These are phyloP conservation scores for Aphrocallistes beatrix DNA, from an alignment of 37 sponge, comb jelly and placozoan species.

Conservation along the genomic window DNA sequence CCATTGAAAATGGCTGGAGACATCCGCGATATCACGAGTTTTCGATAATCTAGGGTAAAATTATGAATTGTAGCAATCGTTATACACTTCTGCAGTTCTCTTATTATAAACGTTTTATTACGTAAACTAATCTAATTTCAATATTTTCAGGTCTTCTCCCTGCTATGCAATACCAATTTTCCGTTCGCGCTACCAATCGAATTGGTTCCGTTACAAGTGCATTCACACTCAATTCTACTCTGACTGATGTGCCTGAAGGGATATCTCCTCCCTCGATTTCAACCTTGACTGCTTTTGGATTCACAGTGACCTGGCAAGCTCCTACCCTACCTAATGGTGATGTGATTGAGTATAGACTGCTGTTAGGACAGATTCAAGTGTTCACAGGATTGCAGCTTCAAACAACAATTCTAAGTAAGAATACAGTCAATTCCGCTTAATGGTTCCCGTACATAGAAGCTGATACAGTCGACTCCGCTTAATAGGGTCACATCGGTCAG, in stretches of 20 bases:
- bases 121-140: too few relatives aligned
- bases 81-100: too few relatives aligned
- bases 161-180: neutral
- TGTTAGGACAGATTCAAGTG: neutral
- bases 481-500: too few relatives aligned
- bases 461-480: too few relatives aligned
- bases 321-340: neutral
- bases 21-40: too few relatives aligned
- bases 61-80: too few relatives aligned
- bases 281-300: neutral
- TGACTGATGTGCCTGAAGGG: neutral
- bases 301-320: neutral
- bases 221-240: neutral
- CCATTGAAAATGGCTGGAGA: too few relatives aligned
- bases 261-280: neutral
- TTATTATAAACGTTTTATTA: too few relatives aligned
- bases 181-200: neutral
- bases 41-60: too few relatives aligned
- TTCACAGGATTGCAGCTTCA: neutral
- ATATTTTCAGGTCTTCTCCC: neutral
- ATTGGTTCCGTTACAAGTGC: neutral
- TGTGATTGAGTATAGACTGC: neutral
- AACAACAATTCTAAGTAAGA: too few relatives aligned
- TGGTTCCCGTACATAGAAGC: too few relatives aligned
- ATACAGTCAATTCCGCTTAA: too few relatives aligned